Evolutionary conservation across 1,140 invertebrate species (phyloP).

Genomic region (Camponotus floridanus): DNA sequence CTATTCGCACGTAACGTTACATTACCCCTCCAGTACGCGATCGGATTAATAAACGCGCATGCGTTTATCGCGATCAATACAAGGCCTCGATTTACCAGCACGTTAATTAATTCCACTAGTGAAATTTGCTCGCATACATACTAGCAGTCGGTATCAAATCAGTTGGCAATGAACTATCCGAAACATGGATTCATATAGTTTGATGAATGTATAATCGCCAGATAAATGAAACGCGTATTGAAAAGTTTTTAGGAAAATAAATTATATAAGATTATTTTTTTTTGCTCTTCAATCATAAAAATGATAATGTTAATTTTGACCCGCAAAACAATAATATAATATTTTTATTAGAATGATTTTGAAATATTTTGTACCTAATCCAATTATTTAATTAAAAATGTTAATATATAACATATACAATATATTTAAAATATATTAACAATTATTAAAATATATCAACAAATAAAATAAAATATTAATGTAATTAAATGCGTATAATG

Average conservation of each 20-base stretch:
- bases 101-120: constrained; percentile 23
- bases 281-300: no score
- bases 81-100: constrained; percentile 50
- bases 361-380: no score
- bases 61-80: constrained; percentile 73
- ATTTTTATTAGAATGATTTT: no score
- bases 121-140: not conserved
- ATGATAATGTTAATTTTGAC: no score
- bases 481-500: not conserved
- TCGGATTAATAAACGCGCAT: constrained; percentile 72
- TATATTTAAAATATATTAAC: not conserved
- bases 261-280: no score
- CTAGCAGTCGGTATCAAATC: constrained; percentile 38
- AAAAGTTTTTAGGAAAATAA: not conserved
- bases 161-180: constrained; percentile 7
- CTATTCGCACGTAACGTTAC: constrained; percentile 42
- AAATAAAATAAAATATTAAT: not conserved
- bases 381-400: not conserved
- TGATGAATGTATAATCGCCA: no score
- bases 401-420: not conserved
- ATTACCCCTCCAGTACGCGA: constrained; percentile 60
- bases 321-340: no score
- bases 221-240: no score
- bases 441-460: no score
- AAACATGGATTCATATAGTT: not conserved